A percentile compares a stretch with the other conserved stretches of the same genome.
phyloP scores from a whole-genome alignment of 2,113 vertebrate genomes.

The Anhinga anhinga region DNA sequence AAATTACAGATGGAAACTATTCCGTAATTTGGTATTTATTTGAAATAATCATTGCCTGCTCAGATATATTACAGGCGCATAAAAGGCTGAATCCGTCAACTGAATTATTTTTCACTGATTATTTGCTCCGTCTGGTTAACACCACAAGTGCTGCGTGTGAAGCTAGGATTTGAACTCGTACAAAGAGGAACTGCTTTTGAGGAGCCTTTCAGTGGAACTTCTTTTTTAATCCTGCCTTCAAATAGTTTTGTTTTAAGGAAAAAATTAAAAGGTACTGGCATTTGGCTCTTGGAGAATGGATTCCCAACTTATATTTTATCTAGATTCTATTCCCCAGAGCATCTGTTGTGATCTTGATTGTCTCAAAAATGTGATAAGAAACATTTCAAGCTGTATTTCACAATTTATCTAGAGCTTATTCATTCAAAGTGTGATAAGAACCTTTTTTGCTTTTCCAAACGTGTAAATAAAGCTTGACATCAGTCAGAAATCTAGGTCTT shows the following conservation, averaged over 20 bases:
- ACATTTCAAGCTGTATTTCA: conserved; percentile 40
- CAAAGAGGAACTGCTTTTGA: background rate
- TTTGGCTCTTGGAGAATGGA: conserved; percentile 5
- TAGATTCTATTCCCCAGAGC: conserved; percentile 35
- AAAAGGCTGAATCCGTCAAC: background rate
- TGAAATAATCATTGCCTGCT: background rate
- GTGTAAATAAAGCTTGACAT: conserved; percentile 55
- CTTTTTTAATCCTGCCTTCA: background rate
- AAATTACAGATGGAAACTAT: background rate
- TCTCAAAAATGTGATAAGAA: conserved; percentile 38
- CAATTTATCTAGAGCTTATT: conserved; percentile 51
- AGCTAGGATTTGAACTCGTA: background rate
- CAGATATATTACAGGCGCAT: background rate
- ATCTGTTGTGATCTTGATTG: conserved; percentile 54
- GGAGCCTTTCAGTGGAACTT: background rate
- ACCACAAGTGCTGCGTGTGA: background rate
- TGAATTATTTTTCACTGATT: background rate
- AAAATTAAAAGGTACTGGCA: background rate
- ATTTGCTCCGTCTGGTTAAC: background rate
- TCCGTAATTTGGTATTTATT: background rate
- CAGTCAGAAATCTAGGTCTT: conserved; percentile 54
- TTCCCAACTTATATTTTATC: conserved; percentile 28
- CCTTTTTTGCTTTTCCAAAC: conserved; percentile 15
- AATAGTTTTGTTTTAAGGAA: background rate
- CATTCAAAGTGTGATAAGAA: conserved; percentile 37